Conservation (phyloP, 2,888 invertebrate species). For the Meghimatium bilineatum region DNA sequence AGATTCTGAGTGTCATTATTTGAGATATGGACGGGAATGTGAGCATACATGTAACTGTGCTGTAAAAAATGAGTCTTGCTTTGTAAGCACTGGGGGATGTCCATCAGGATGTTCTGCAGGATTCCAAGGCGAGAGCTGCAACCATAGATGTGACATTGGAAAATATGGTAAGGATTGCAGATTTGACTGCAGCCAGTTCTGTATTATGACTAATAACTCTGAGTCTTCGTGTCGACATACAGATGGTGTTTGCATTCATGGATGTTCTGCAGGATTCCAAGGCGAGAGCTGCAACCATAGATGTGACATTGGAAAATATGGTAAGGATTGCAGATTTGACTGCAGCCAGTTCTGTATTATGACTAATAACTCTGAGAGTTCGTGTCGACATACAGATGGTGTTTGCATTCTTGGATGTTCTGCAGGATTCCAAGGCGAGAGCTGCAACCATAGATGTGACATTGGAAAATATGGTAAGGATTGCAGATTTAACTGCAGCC, state of each 20-base stretch:
- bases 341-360: not conserved
- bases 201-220: not conserved
- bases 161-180: too few species aligned
- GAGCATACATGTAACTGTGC: constrained; percentile 9
- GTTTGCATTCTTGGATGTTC: not conserved
- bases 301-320: not conserved
- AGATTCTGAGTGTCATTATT: not conserved
- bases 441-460: not conserved
- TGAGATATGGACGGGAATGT: not conserved
- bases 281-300: not conserved
- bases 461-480: not conserved
- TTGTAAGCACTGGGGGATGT: constrained; percentile 32
- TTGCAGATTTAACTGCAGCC: constrained; percentile 16
- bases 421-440: constrained; percentile 7
- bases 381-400: not conserved
- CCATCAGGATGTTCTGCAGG: not conserved
- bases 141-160: too few species aligned
- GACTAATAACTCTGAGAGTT: not conserved
- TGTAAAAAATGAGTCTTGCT: constrained; percentile 1
- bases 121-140: too few species aligned
- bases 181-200: not conserved
- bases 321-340: not conserved
- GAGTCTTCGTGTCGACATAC: too few species aligned
- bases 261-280: constrained; percentile 1
- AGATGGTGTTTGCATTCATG: too few species aligned